Conservation (phyloP, 2,797 vertebrate species). For the Gobionotothen gibberifrons region DNA sequence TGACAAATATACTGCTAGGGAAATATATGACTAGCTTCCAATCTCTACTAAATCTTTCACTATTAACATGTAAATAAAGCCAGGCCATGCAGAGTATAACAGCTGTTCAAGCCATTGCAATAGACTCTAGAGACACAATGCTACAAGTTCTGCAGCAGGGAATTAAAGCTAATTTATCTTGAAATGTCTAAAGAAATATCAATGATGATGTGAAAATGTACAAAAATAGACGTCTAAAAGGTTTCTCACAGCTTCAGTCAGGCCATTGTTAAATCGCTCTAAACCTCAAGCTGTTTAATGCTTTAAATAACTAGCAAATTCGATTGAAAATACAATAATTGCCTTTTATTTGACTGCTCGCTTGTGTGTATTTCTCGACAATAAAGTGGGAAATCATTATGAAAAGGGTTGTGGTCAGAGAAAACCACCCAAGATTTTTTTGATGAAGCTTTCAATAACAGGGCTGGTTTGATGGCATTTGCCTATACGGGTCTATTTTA, state of each 20-base stretch:
- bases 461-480: conserved; percentile 13
- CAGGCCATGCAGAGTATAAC: not conserved
- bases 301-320: conserved; percentile 47
- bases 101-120: not conserved
- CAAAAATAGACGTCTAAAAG: conserved; percentile 12
- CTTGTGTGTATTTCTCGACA: not conserved
- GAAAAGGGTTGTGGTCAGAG: conserved; percentile 38
- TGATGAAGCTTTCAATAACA: conserved; percentile 27
- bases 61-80: not conserved
- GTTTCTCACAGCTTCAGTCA: not conserved
- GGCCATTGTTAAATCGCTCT: conserved; percentile 28
- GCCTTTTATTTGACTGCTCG: conserved; percentile 25
- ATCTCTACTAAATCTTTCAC: not conserved
- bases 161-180: conserved; percentile 2
- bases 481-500: not conserved
- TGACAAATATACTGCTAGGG: conserved; percentile 23
- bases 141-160: not conserved
- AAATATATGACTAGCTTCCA: conserved; percentile 3
- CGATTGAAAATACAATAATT: conserved; percentile 40
- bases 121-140: not conserved
- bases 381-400: conserved; percentile 32
- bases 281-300: conserved; percentile 55
- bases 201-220: not conserved
- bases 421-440: conserved; percentile 14
- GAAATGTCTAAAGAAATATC: not conserved